A percentile compares a stretch with the other conserved stretches of the same genome.
phyloP scores from a whole-genome alignment of 2,797 vertebrate species.

The Sebastes matsubarae region DNA sequence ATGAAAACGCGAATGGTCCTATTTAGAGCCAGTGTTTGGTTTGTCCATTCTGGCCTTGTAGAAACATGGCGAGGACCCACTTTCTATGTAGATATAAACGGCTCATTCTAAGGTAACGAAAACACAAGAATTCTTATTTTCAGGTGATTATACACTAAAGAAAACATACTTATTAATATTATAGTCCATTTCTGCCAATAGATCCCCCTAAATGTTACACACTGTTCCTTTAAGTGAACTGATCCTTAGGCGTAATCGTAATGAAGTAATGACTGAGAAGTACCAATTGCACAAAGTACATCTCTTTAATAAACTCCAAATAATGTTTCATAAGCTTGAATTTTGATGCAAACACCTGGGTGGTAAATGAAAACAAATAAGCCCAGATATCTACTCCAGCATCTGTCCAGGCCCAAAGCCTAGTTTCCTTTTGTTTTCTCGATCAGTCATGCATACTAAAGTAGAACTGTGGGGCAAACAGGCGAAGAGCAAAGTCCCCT shows the following conservation, averaged over 20 bases:
- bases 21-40: no score
- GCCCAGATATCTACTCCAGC: constrained; percentile 53
- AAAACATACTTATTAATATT: no score
- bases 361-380: constrained; percentile 44
- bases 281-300: not conserved
- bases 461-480: constrained; percentile 35
- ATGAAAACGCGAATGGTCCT: fast-evolving
- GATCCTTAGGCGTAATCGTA: not conserved
- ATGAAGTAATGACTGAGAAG: not conserved
- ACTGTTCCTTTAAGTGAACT: not conserved
- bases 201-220: no score
- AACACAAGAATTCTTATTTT: no score
- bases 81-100: no score
- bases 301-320: constrained; percentile 17
- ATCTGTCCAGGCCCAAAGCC: constrained; percentile 35
- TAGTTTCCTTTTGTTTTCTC: constrained; percentile 44
- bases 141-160: no score
- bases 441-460: constrained; percentile 54
- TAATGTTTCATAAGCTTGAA: not conserved
- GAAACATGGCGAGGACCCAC: no score
- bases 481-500: constrained; percentile 44
- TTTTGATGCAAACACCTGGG: constrained; percentile 17
- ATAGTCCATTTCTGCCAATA: no score
- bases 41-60: no score
- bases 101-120: no score